Evolutionary conservation across 2,888 invertebrate species (phyloP), one percentile per base, ranked within the genome.

Genomic region (Geotrupes spiniger): DNA sequence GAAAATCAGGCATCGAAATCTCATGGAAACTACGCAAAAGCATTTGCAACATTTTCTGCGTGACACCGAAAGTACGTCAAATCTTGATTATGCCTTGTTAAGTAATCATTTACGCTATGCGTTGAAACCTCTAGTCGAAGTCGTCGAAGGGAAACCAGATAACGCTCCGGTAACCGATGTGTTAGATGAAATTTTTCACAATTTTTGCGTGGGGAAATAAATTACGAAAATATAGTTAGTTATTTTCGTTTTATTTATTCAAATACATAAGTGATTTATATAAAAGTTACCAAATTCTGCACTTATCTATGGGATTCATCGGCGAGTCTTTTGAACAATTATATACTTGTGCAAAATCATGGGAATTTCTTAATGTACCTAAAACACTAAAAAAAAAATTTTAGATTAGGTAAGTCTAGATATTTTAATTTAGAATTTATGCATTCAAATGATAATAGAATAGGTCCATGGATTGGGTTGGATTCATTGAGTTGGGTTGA

Each of bases 201-300:
- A 88, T 61, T 93, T 93, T 78, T 93, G 92, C 74, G 88, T 93
- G 62, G 92, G 92, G 51, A 92, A 92, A 78, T 92, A 75, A 51
- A 10, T 36, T 33, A 2, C 11, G 10, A 14, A 33, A 33, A 14
- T 33, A 5, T 29, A 11, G 9, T 28, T n/a, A 4, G 29, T 29
- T 29, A 6, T 21, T 21, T 21, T 6, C 21, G 6, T 21, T 21
- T 21, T 4, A 31, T 11, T 31, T 31, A 31, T 31, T 12, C 9
- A n/a, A 6, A 6, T 5, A 29, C 17, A 26, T 26, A 40, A 40
- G 12, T 25, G 14, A 40, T 40, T 21, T n/a, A 21, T 40, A 21
- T 29, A 14, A 12, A 31, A 28, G 2, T 64, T 61, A 88, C 88
- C 89, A 90, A 16, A 91, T 86, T 36, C 82, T 81, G 67, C 90